Conservation (phyloP, 2,113 vertebrate species). For the Cyprinodon brontotheroides region DNA sequence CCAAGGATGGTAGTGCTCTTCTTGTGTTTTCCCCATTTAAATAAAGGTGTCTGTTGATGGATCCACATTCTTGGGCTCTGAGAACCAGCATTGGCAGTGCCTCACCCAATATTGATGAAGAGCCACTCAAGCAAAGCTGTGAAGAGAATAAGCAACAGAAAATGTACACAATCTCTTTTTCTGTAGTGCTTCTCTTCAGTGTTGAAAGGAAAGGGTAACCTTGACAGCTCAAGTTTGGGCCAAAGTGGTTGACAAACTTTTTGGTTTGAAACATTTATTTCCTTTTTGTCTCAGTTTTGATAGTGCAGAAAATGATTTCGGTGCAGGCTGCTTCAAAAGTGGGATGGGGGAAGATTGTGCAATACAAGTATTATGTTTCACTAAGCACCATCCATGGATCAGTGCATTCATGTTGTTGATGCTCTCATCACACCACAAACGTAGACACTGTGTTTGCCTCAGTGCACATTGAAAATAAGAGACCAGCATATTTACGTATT, state of each 20-base stretch:
- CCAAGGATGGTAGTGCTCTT: slow-evolving; percentile 4
- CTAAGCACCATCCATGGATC: slow-evolving; percentile 54
- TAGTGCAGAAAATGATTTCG: slow-evolving; percentile 50
- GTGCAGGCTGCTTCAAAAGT: slow-evolving; percentile 47
- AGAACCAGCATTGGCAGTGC: slow-evolving; percentile 28
- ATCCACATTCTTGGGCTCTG: slow-evolving; percentile 14
- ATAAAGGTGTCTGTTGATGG: slow-evolving; percentile 17
- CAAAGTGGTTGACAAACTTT: slow-evolving; percentile 36
- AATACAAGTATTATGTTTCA: slow-evolving; percentile 60
- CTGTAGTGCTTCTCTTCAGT: slow-evolving; percentile 44
- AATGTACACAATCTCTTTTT: slow-evolving; percentile 20
- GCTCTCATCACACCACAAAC: slow-evolving; percentile 44
- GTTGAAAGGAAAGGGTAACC: slow-evolving; percentile 44
- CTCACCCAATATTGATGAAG: slow-evolving; percentile 56
- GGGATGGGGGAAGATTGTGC: slow-evolving; percentile 54
- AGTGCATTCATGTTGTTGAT: slow-evolving; percentile 46
- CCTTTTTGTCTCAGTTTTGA: slow-evolving; percentile 34
- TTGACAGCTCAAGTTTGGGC: slow-evolving; percentile 28
- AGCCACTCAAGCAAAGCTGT: slow-evolving; percentile 40
- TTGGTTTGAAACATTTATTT: slow-evolving; percentile 5
- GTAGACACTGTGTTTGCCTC: slow-evolving; percentile 44
- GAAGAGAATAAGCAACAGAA: slow-evolving; percentile 28
- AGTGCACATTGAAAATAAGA: slow-evolving; percentile 19
- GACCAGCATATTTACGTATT: slow-evolving; percentile 13
- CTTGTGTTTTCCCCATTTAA: slow-evolving; percentile 29